These are phyloP conservation scores for Chelonoidis abingdonii DNA, from an alignment of 2,113 vertebrate species.

Conservation along the genomic window DNA sequence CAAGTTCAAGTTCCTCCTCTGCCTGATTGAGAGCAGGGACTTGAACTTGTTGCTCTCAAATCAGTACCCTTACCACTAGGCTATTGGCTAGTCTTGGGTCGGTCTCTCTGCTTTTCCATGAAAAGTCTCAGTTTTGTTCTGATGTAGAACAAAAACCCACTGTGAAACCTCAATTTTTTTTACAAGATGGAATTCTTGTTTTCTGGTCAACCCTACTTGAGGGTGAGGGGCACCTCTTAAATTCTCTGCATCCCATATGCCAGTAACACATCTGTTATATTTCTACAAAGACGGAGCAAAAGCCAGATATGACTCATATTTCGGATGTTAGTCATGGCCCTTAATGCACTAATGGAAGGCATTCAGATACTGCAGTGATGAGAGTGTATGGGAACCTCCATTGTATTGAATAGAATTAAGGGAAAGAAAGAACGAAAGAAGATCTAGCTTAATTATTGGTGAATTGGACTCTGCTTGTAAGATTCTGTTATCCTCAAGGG, in stretches of 20 bases:
- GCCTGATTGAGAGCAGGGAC: neutral
- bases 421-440: neutral
- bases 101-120: neutral
- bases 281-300: conserved; percentile 17
- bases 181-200: neutral
- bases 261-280: neutral
- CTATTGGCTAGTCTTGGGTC: neutral
- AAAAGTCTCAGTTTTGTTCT: neutral
- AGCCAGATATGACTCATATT: neutral
- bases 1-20: neutral
- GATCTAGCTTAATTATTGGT: neutral
- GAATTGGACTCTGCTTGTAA: neutral
- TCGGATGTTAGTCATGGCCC: neutral
- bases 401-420: neutral
- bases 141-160: neutral
- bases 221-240: neutral
- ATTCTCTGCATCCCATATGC: conserved; percentile 19
- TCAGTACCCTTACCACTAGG: neutral
- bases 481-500: neutral
- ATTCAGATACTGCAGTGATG: neutral
- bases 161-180: conserved; percentile 9
- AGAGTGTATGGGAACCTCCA: neutral
- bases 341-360: rapidly evolving
- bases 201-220: neutral
- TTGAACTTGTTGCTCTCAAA: neutral